These are phyloP conservation scores for Melanostoma mellinum DNA, from an alignment of 2,888 invertebrate genomes.

Conservation along the genomic window DNA sequence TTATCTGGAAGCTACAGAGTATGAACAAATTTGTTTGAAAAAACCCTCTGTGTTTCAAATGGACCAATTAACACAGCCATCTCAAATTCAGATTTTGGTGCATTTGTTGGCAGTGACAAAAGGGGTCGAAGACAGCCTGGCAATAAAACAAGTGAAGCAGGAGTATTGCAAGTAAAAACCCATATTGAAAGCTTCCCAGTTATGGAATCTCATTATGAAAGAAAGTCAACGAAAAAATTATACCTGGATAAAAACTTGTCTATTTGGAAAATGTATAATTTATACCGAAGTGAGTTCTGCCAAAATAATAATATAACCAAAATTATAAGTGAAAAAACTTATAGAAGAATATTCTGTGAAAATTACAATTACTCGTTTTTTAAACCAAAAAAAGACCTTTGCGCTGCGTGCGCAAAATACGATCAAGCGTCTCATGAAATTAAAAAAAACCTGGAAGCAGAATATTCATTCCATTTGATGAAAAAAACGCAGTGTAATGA, in stretches of 20 bases:
- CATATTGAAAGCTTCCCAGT: too few relatives aligned
- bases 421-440: too few relatives aligned
- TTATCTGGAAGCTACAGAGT: too few relatives aligned
- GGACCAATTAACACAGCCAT: slow-evolving; percentile 11
- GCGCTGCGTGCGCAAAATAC: slow-evolving; percentile 22
- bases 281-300: slow-evolving; percentile 17
- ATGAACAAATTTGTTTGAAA: slow-evolving; percentile 29
- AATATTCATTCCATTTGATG: too few relatives aligned
- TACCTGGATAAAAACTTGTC: slow-evolving; percentile 5
- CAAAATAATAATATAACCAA: slow-evolving; percentile 5
- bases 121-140: not conserved
- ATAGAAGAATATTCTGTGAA: too few relatives aligned
- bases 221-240: slow-evolving; percentile 3
- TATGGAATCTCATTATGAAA: slow-evolving; percentile 6
- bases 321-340: too few relatives aligned
- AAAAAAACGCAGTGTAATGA: slow-evolving; percentile 31
- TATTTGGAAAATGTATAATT: slow-evolving; percentile 8
- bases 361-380: slow-evolving; percentile 7
- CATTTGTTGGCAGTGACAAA: slow-evolving; percentile 10
- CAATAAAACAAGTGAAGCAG: not conserved
- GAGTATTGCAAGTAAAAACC: too few relatives aligned
- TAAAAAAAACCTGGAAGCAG: too few relatives aligned
- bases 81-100: not conserved
- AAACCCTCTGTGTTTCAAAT: slow-evolving; percentile 27
- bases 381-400: slow-evolving; percentile 11